These are phyloP conservation scores for Rhyacophila brunnea DNA, from an alignment of 1,140 invertebrate genomes.

Conservation along the genomic window DNA sequence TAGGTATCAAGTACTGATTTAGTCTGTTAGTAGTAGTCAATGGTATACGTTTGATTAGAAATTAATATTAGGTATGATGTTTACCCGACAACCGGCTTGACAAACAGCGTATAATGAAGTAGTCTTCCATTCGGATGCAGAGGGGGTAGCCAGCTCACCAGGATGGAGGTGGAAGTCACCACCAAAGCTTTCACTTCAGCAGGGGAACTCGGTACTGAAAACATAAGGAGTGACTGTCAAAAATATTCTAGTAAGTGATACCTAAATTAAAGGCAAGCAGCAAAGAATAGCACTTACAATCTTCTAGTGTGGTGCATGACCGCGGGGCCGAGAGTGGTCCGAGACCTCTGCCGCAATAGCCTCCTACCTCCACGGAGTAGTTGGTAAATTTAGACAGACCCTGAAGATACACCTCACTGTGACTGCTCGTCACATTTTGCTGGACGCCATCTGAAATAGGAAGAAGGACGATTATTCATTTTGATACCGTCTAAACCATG, in stretches of 20 bases:
- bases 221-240: background rate
- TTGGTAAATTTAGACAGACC: slow-evolving; percentile 72
- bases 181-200: slow-evolving; percentile 79
- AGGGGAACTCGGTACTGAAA: slow-evolving; percentile 75
- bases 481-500: no score
- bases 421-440: slow-evolving; percentile 47
- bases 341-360: slow-evolving; percentile 80
- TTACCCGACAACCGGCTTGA: slow-evolving; percentile 51
- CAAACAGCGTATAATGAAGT: slow-evolving; percentile 78
- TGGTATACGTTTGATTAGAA: no score
- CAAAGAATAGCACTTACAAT: slow-evolving; percentile 54
- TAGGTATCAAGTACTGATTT: no score
- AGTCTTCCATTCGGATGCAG: slow-evolving; percentile 77
- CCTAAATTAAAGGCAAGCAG: no score
- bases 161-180: slow-evolving; percentile 72
- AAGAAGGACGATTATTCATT: no score
- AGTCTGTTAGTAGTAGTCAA: no score
- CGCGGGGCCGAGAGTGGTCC: slow-evolving; percentile 74
- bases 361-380: slow-evolving; percentile 82
- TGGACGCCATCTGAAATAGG: slow-evolving; percentile 42
- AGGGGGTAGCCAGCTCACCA: slow-evolving; percentile 83
- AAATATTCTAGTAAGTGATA: no score
- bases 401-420: slow-evolving; percentile 72
- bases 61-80: slow-evolving; percentile 31
- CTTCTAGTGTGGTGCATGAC: slow-evolving; percentile 78